Evolutionary conservation across 2,113 vertebrate species (phyloP).

Genomic region (Pitta sordida): DNA sequence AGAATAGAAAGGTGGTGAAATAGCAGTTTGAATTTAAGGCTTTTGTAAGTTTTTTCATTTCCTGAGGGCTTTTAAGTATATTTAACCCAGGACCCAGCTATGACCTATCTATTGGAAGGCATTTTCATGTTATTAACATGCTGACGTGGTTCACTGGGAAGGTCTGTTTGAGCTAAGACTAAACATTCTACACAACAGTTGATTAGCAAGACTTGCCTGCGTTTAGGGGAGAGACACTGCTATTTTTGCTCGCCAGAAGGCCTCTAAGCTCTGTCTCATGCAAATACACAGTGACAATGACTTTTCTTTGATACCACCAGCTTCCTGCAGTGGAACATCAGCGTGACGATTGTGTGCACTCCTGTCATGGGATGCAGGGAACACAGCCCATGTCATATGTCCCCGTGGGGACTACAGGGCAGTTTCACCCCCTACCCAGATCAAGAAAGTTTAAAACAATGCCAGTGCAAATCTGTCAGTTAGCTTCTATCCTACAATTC

Average conservation of each 20-base stretch:
- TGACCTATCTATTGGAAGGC: neutral
- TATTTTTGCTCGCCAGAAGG: neutral
- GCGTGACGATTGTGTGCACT: neutral
- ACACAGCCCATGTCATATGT: rapidly evolving
- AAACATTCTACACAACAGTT: neutral
- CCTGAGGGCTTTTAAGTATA: neutral
- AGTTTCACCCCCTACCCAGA: neutral
- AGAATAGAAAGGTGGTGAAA: neutral
- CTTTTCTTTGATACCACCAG: neutral
- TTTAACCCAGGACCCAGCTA: neutral
- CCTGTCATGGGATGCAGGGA: neutral
- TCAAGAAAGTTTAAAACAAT: neutral
- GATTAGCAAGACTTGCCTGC: neutral
- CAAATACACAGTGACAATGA: neutral
- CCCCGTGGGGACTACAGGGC: neutral
- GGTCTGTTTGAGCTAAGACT: neutral
- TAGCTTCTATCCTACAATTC: neutral
- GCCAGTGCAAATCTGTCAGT: neutral
- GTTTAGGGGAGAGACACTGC: neutral
- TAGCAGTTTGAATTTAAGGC: neutral
- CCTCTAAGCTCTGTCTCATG: neutral
- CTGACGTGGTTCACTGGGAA: neutral
- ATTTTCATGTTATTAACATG: neutral
- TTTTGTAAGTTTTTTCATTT: neutral
- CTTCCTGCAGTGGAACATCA: neutral